Evolutionary conservation across 2,888 invertebrate genomes (phyloP).

Genomic region (Cheilosia grossa): DNA sequence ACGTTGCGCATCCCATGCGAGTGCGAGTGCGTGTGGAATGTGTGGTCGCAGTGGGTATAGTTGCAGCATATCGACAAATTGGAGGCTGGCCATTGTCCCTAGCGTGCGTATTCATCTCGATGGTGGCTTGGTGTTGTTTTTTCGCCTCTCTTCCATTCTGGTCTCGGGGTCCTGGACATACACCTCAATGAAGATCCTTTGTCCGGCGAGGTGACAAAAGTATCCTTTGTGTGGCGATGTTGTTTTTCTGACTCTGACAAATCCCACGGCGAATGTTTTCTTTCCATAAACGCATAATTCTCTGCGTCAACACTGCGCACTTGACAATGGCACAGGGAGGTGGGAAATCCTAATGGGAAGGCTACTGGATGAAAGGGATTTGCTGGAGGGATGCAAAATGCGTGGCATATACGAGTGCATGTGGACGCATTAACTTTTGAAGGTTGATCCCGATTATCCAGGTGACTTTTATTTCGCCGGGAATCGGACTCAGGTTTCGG

Average conservation of each 20-base stretch:
- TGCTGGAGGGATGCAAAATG: constrained; percentile 20
- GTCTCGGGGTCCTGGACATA: constrained; percentile 12
- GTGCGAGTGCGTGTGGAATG: constrained; percentile 10
- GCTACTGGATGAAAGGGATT: constrained; percentile 54
- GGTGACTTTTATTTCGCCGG: constrained; percentile 79
- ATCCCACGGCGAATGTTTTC: constrained; percentile 71
- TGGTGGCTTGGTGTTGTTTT: constrained; percentile 48
- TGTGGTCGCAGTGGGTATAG: constrained; percentile 33
- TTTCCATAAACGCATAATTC: constrained; percentile 74
- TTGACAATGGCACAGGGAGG: constrained; percentile 65
- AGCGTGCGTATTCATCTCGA: constrained; percentile 20
- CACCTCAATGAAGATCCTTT: constrained; percentile 44
- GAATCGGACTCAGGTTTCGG: background rate
- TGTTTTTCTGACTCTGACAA: constrained; percentile 71
- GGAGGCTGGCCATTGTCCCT: constrained; percentile 62
- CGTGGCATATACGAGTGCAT: background rate
- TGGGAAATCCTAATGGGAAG: constrained; percentile 65
- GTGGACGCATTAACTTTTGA: constrained; percentile 81
- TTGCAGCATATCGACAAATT: constrained; percentile 53
- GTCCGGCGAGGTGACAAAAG: constrained; percentile 64
- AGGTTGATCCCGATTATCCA: constrained; percentile 83
- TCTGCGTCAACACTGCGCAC: constrained; percentile 70
- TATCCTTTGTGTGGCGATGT: constrained; percentile 62
- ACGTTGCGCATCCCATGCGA: background rate
- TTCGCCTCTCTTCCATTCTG: constrained; percentile 37